These are phyloP conservation scores for Tenthredo distinguenda DNA, from an alignment of 2,888 invertebrate species.

Conservation along the genomic window DNA sequence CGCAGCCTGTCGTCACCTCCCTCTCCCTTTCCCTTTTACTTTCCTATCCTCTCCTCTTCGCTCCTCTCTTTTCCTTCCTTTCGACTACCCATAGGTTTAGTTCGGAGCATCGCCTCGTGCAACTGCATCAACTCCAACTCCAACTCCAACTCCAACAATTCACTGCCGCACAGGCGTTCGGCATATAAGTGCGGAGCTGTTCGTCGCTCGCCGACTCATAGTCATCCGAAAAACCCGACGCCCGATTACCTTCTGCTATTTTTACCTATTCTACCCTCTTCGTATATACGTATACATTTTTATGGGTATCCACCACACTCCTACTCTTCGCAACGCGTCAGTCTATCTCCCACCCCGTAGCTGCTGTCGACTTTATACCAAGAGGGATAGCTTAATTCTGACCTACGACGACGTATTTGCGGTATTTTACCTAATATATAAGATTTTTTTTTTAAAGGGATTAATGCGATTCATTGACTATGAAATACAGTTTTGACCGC, in stretches of 20 bases:
- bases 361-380: background rate
- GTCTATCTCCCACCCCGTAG: background rate
- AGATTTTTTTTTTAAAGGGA: background rate
- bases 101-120: conserved; percentile 51
- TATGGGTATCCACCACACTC: conserved; percentile 2
- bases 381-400: background rate
- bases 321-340: too few relatives aligned
- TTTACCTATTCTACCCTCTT: conserved; percentile 57
- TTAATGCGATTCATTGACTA: too few relatives aligned
- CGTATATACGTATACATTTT: background rate
- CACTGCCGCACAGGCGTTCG: background rate
- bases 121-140: background rate
- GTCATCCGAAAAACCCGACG: background rate
- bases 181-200: background rate
- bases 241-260: conserved; percentile 59
- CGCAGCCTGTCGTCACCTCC: conserved; percentile 54
- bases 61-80: background rate
- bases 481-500: too few relatives aligned
- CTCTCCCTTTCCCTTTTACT: conserved; percentile 11
- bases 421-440: background rate
- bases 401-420: background rate
- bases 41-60: conserved; percentile 24
- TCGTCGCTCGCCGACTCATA: background rate
- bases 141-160: background rate
- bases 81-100: background rate